Evolutionary conservation across 2,797 vertebrate species (phyloP).

Genomic region (Chaetophractus vellerosus): DNA sequence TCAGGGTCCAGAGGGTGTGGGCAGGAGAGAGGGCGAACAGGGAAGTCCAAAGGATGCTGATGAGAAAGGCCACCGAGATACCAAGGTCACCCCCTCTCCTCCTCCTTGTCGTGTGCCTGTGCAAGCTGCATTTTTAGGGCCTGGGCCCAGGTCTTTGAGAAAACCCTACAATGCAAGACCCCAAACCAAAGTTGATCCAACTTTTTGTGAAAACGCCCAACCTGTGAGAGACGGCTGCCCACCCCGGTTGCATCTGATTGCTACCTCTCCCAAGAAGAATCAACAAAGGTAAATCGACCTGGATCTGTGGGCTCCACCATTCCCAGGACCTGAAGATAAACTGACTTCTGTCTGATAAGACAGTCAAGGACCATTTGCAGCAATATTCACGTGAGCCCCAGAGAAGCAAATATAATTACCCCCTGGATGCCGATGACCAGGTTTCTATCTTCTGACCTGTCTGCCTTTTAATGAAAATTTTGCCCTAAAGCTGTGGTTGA

Average conservation of each 20-base stretch:
- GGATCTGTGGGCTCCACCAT: neutral
- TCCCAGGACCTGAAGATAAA: neutral
- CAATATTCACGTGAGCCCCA: neutral
- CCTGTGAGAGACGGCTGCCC: accelerated
- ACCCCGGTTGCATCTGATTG: neutral
- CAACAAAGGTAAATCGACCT: neutral
- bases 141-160: neutral
- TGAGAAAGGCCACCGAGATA: neutral
- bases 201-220: neutral
- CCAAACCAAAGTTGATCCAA: neutral
- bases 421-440: accelerated
- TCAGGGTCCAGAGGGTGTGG: neutral
- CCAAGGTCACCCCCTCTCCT: neutral
- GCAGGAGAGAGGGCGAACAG: neutral
- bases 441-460: neutral
- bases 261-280: neutral
- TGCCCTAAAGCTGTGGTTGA: neutral
- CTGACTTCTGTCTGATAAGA: neutral
- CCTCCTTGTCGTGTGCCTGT: neutral
- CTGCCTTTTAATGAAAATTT: conserved; percentile 75
- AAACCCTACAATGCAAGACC: neutral
- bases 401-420: conserved; percentile 1
- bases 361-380: neutral
- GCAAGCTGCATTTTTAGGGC: neutral
- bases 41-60: neutral